Conservation (phyloP, 2,797 vertebrate genomes). For the Echeneis naucrates region DNA sequence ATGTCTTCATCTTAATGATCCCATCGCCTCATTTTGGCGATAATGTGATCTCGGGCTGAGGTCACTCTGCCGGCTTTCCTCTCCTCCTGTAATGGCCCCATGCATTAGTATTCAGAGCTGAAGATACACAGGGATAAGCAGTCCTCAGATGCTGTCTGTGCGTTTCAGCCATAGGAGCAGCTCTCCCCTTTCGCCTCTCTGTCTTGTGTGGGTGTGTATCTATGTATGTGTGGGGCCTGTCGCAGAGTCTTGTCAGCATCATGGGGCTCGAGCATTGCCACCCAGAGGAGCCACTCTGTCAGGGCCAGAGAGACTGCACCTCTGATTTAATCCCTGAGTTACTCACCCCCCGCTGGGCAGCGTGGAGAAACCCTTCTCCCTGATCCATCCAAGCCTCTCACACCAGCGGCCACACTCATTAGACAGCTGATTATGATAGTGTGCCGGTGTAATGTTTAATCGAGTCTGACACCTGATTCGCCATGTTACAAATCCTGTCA, state of each 20-base stretch:
- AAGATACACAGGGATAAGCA: constrained; percentile 92
- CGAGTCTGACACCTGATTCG: constrained; percentile 99
- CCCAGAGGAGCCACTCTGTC: constrained; percentile 74
- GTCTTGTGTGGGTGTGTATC: constrained; percentile 32
- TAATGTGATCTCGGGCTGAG: constrained; percentile 89
- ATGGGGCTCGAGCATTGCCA: constrained; percentile 87
- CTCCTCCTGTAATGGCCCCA: constrained; percentile 90
- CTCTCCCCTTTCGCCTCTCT: constrained; percentile 80
- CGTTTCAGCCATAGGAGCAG: constrained; percentile 87
- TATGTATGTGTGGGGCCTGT: constrained; percentile 84
- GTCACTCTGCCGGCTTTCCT: constrained; percentile 91
- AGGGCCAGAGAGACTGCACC: constrained; percentile 63
- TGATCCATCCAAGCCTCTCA: constrained; percentile 87
- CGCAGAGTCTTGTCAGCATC: constrained; percentile 88
- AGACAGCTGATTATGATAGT: constrained; percentile 99
- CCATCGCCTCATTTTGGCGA: constrained; percentile 82
- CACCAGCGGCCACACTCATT: constrained; percentile 94
- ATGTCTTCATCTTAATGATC: constrained; percentile 91
- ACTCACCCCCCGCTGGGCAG: constrained; percentile 88
- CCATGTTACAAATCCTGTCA: constrained; percentile 99
- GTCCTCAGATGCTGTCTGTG: constrained; percentile 91
- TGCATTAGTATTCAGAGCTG: constrained; percentile 94
- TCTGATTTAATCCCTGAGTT: constrained; percentile 77
- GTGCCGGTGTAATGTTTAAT: constrained; percentile 99
- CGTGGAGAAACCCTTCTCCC: constrained; percentile 92